Evolutionary conservation across 2,888 invertebrate species (phyloP).

Genomic region (Lycaena phlaeas): DNA sequence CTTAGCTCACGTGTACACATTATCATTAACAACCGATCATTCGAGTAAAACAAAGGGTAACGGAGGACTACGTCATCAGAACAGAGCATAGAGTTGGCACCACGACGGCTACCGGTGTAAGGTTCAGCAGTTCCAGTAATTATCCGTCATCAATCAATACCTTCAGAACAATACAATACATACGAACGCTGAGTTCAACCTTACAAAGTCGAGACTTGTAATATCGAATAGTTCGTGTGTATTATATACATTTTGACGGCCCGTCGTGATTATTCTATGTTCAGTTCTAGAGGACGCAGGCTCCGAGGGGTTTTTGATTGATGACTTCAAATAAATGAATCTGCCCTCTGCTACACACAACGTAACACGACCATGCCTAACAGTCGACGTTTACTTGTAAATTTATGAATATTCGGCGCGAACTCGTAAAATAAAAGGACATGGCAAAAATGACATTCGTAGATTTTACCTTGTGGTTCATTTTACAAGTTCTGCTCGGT

Average conservation of each 20-base stretch:
- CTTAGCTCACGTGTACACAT: constrained; percentile 26
- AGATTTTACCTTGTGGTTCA: no score
- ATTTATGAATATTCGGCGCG: no score
- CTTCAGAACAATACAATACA: constrained; percentile 26
- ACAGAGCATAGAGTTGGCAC: constrained; percentile 69
- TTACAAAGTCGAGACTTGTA: constrained; percentile 2
- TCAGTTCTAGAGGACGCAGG: constrained; percentile 66
- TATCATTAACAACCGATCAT: constrained; percentile 11
- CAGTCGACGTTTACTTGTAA: neutral
- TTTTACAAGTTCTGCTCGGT: no score
- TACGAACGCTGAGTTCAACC: constrained; percentile 30
- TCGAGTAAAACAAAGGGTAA: constrained; percentile 11
- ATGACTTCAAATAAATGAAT: constrained; percentile 73
- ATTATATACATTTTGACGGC: constrained; percentile 33
- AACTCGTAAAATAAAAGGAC: no score
- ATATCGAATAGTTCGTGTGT: constrained; percentile 18
- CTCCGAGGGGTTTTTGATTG: constrained; percentile 59
- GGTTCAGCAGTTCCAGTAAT: constrained; percentile 48
- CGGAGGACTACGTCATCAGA: constrained; percentile 56
- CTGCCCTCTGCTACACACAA: constrained; percentile 44
- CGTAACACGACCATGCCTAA: constrained; percentile 4
- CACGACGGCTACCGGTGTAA: constrained; percentile 53
- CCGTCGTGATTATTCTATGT: constrained; percentile 63
- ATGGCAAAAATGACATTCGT: no score
- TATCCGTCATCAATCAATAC: constrained; percentile 70